phyloP scores from a whole-genome alignment of 2,888 invertebrate species.

The Ashinkailepas kermadecensis region DNA sequence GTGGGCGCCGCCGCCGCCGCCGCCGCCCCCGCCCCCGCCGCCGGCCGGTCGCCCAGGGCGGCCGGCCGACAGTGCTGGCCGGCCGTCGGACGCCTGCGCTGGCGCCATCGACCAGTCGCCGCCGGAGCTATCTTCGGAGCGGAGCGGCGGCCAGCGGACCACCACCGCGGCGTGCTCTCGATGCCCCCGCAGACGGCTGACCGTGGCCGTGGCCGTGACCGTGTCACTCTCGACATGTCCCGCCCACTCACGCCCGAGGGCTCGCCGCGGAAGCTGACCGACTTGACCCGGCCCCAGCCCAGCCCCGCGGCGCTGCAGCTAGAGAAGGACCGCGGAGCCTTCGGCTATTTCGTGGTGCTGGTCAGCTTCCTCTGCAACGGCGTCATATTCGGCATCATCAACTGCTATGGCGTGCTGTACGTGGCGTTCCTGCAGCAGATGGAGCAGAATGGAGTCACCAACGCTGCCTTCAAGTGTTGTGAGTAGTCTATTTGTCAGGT shows the following conservation, averaged over 20 bases:
- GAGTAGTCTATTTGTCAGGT: constrained; percentile 36
- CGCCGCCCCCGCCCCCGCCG: too few species aligned
- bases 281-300: too few species aligned
- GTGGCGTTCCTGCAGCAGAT: constrained; percentile 58
- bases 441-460: constrained; percentile 54
- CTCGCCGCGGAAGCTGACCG: too few species aligned
- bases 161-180: neutral
- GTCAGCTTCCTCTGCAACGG: constrained; percentile 85
- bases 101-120: too few species aligned
- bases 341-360: constrained; percentile 73
- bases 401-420: constrained; percentile 76
- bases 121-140: too few species aligned
- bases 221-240: neutral
- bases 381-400: constrained; percentile 81
- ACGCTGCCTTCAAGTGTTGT: constrained; percentile 76
- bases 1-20: too few species aligned
- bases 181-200: neutral
- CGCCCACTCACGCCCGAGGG: neutral
- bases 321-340: constrained; percentile 55
- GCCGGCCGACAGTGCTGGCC: too few species aligned
- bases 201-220: neutral
- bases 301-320: neutral
- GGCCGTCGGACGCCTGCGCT: too few species aligned
- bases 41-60: too few species aligned
- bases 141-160: neutral